Evolutionary conservation across 2,888 invertebrate species (phyloP), one percentile per base, ranked within the genome.

Genomic region (Phragmatobia fuliginosa): DNA sequence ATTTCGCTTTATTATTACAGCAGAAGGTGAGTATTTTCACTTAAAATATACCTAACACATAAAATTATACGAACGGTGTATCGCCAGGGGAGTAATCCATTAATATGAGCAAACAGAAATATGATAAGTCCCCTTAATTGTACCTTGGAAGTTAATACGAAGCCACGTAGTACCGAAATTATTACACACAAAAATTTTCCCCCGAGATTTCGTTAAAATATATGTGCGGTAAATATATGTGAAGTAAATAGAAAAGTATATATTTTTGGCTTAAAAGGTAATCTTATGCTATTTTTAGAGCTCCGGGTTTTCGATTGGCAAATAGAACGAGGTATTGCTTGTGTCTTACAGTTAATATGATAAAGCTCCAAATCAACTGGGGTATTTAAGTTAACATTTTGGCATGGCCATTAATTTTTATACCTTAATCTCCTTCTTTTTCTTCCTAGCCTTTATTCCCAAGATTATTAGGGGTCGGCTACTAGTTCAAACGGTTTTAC

Each of bases 101-200:
- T 80, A 76, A 71, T 71, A 79, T 58, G 64, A 66, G 62, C 61
- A 70, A 66, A 73, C 61, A 78, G 68, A 56, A 66, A 67, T 75
- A 72, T 79, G 81, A 81, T 74, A 66, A 72, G 68, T 60, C 56
- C 68, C 66, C 70, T 68, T 73, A 67, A 75, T 72, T 78, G 58
- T 68, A 59, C 66, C 67, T 70, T 73, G 52, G 60, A n/a, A 25
- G 67, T 68, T 70, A 45, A 45, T 69, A 7, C 56, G 63, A 76
- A 64, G 68, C 69, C 67, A n/a, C 60, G 62, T 8, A 60, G 21
- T 67, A 41, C 38, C 59, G 63, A 56, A 21, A 31, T 62, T 58
- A 56, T 56, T 56, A 56, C 58, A 8, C 67, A 11, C 33, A 49
- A 66, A 62, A 25, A 68, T 28, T 31, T 31, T 61, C 52, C 66